A percentile compares a stretch with the other conserved stretches of the same genome.
Evolutionary conservation across 1,140 invertebrate genomes (phyloP).

Genomic region (Propsilocerus akamusi): DNA sequence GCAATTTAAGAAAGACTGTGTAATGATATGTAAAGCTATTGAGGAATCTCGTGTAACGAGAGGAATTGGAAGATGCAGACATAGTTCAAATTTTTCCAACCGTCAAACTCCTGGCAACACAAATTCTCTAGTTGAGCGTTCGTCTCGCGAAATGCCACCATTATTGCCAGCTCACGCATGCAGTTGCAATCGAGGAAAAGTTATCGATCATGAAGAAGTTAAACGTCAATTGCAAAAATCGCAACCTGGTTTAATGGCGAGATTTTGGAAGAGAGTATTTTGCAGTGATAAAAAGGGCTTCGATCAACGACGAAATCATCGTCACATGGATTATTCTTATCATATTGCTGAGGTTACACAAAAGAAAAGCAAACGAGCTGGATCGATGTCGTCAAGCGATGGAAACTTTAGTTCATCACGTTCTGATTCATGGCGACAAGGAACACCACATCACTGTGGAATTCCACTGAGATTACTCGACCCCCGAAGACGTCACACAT

Average conservation of each 20-base stretch:
- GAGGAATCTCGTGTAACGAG: conserved; percentile 80
- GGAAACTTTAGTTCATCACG: conserved; percentile 65
- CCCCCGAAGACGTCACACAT: conserved; percentile 56
- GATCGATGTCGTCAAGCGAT: conserved; percentile 70
- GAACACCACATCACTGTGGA: conserved; percentile 47
- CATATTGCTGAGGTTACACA: conserved; percentile 62
- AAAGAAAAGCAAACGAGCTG: conserved; percentile 51
- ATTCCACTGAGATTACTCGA: conserved; percentile 54
- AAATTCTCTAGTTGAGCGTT: conserved; percentile 62
- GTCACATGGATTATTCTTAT: conserved; percentile 39
- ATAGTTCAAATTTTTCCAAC: conserved; percentile 79
- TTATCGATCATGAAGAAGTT: background rate
- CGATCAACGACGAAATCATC: background rate
- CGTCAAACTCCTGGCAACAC: conserved; percentile 74
- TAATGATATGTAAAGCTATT: conserved; percentile 84
- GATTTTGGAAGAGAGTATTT: conserved; percentile 7
- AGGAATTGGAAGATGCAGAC: conserved; percentile 64
- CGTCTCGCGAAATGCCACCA: conserved; percentile 45
- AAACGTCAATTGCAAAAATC: conserved; percentile 1
- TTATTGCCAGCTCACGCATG: conserved; percentile 38
- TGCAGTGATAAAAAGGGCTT: background rate
- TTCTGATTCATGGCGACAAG: conserved; percentile 61
- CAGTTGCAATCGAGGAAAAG: conserved; percentile 30
- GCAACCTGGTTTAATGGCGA: conserved; percentile 9
- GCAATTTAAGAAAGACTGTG: conserved; percentile 95